Evolutionary conservation across 2,888 invertebrate genomes (phyloP).

Genomic region (Linnaemya vulpina): DNA sequence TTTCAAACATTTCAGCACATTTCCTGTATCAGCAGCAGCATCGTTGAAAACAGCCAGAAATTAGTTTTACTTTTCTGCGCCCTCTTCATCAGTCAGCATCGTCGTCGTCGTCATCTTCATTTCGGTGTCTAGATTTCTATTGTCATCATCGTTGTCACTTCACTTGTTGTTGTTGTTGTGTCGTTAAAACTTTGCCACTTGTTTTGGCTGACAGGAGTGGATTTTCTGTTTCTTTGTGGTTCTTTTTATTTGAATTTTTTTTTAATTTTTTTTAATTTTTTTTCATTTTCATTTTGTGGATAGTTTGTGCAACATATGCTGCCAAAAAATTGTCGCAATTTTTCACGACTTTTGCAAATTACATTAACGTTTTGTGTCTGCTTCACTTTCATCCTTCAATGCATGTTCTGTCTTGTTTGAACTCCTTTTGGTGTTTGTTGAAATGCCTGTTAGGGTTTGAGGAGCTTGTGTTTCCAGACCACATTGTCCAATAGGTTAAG

Average conservation of each 20-base stretch:
- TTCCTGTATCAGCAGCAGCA: conserved; percentile 52
- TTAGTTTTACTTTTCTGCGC: conserved; percentile 49
- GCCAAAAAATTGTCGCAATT: conserved; percentile 65
- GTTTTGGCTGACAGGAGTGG: conserved; percentile 48
- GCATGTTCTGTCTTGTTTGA: not conserved
- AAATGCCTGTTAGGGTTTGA: not conserved
- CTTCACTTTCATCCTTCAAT: not conserved
- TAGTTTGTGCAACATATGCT: conserved; percentile 57
- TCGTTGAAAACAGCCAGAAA: conserved; percentile 11
- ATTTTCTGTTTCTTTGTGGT: conserved; percentile 16
- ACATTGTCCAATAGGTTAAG: too few relatives aligned
- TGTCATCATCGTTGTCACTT: conserved; percentile 53
- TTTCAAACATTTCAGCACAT: conserved; percentile 43
- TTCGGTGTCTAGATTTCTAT: conserved; percentile 46
- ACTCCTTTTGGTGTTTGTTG: not conserved
- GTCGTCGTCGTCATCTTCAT: conserved; percentile 22
- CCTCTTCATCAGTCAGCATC: conserved; percentile 20
- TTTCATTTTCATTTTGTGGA: not conserved
- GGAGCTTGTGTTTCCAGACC: too few relatives aligned
- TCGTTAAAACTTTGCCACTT: conserved; percentile 59
- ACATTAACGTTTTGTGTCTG: conserved; percentile 27
- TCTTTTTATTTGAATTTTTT: not conserved
- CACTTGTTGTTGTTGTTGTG: conserved; percentile 56
- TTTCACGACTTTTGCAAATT: conserved; percentile 63
- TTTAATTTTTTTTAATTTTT: too few relatives aligned